These are phyloP conservation scores for Pterocles gutturalis DNA, from an alignment of 2,113 vertebrate genomes.

Conservation along the genomic window DNA sequence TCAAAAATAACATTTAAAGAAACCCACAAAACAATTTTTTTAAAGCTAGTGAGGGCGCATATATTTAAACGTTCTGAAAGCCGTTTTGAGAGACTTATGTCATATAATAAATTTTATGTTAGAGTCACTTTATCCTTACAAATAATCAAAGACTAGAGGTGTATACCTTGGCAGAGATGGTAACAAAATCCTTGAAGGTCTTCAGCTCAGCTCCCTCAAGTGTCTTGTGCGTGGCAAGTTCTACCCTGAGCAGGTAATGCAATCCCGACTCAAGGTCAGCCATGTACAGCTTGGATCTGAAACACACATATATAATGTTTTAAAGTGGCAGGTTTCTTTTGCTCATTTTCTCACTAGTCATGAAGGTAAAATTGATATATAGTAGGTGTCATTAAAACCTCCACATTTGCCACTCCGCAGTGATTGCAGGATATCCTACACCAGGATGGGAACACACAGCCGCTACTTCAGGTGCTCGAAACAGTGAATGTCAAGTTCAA, in stretches of 20 bases:
- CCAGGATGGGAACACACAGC: not conserved
- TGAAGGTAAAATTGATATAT: not conserved
- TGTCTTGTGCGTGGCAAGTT: conserved; percentile 86
- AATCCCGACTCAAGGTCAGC: conserved; percentile 93
- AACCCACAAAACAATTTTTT: not conserved
- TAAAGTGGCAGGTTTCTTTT: not conserved
- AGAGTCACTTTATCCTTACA: not conserved
- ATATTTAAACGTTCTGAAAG: not conserved
- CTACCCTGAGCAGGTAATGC: conserved; percentile 91
- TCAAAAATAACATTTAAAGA: not conserved
- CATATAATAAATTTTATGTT: not conserved
- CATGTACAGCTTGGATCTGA: conserved; percentile 86
- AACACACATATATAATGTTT: not conserved
- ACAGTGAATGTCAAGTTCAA: not conserved
- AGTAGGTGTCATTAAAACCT: not conserved
- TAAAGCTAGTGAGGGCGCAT: not conserved
- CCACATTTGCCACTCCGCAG: not conserved
- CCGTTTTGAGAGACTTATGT: not conserved
- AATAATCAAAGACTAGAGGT: not conserved
- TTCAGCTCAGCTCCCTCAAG: conserved; percentile 89
- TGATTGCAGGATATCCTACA: not conserved
- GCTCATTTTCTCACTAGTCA: not conserved
- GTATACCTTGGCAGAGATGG: conserved; percentile 88
- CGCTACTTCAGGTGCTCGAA: not conserved
- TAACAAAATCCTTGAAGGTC: conserved; percentile 90